A percentile compares a stretch with the other conserved stretches of the same genome.
These are phyloP conservation scores for Drosophila ironensis DNA, from an alignment of 1,140 invertebrate genomes.

Conservation along the genomic window DNA sequence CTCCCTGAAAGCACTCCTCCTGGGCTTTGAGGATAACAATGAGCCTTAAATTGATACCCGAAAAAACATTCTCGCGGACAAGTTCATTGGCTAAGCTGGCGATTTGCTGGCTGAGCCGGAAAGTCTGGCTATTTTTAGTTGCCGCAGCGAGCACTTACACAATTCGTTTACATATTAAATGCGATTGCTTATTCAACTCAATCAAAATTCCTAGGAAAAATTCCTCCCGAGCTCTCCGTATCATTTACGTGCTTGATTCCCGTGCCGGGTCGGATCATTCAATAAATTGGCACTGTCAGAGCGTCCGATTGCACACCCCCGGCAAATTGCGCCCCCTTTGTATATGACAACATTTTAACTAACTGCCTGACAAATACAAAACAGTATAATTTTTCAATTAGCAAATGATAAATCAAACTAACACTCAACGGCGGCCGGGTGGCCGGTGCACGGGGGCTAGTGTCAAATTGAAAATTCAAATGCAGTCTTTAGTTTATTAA, in stretches of 20 bases:
- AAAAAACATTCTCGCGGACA: slow-evolving; percentile 11
- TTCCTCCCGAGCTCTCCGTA: slow-evolving; percentile 64
- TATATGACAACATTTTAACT: slow-evolving; percentile 72
- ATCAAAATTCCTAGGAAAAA: slow-evolving; percentile 79
- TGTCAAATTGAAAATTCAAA: slow-evolving; percentile 66
- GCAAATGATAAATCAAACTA: slow-evolving; percentile 81
- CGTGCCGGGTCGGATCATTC: slow-evolving; percentile 63
- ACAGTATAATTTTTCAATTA: slow-evolving; percentile 81
- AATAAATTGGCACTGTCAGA: slow-evolving; percentile 74
- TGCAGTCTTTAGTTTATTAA: slow-evolving; percentile 72
- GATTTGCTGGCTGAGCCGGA: slow-evolving; percentile 51
- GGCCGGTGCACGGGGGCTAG: slow-evolving; percentile 29
- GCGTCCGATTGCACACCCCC: neutral
- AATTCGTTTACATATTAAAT: slow-evolving; percentile 75
- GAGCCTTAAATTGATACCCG: slow-evolving; percentile 25
- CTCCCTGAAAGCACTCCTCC: no score
- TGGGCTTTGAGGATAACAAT: slow-evolving; percentile 64
- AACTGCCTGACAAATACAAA: slow-evolving; percentile 73
- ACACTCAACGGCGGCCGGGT: slow-evolving; percentile 39
- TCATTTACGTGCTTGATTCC: slow-evolving; percentile 53
- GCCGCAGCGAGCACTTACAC: slow-evolving; percentile 59
- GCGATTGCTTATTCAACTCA: slow-evolving; percentile 76
- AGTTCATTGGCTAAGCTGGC: slow-evolving; percentile 62
- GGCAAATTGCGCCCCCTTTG: no score
- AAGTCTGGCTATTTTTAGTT: slow-evolving; percentile 63